phyloP scores from a whole-genome alignment of 1,140 invertebrate species.

The Ylistrum balloti region DNA sequence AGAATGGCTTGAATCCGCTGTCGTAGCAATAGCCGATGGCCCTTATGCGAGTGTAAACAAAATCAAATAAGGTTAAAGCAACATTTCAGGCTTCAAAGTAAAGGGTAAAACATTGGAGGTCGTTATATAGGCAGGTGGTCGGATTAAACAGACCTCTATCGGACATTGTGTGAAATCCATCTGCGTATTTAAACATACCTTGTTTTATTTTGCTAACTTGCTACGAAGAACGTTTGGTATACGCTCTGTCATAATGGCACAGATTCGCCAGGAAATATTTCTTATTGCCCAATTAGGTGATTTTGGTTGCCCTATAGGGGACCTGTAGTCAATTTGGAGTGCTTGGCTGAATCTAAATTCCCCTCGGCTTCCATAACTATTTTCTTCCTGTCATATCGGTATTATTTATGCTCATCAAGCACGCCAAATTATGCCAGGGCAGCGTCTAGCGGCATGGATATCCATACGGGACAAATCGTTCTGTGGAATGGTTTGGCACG shows the following conservation, averaged over 20 bases:
- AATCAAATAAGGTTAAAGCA: background rate
- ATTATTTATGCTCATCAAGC: background rate
- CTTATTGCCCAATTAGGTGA: conserved; percentile 31
- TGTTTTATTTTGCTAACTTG: background rate
- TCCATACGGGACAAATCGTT: background rate
- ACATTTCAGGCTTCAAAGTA: background rate
- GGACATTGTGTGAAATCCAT: background rate
- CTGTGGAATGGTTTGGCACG: background rate
- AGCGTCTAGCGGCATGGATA: background rate
- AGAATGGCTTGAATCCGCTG: background rate
- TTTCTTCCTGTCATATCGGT: background rate
- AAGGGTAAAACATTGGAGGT: background rate
- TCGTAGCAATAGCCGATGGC: background rate
- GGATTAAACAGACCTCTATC: background rate
- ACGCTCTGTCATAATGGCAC: background rate
- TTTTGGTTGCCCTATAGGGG: background rate
- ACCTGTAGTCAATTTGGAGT: background rate
- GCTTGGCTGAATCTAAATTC: background rate
- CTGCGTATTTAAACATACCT: background rate
- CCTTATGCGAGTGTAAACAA: background rate
- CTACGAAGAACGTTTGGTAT: background rate
- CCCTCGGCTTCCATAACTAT: conserved; percentile 18
- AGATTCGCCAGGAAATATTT: background rate
- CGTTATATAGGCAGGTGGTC: background rate
- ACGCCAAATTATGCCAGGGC: background rate